Evolutionary conservation across 2,113 vertebrate genomes (phyloP).

Genomic region (Pyxicephalus adspersus): DNA sequence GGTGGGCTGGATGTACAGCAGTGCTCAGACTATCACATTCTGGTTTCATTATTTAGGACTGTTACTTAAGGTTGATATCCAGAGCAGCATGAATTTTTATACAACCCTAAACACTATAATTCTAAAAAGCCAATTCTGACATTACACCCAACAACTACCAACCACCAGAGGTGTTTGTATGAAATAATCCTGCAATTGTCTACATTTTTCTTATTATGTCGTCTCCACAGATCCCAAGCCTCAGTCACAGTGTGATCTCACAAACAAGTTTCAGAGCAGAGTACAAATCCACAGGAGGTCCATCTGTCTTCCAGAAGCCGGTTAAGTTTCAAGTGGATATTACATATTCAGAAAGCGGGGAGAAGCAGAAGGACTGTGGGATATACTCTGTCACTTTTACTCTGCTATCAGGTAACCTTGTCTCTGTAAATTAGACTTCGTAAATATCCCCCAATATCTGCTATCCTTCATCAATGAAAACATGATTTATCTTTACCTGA

Average conservation of each 20-base stretch:
- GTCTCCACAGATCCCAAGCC: conserved; percentile 88
- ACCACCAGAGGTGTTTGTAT: too few relatives aligned
- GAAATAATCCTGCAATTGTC: neutral
- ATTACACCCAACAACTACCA: too few relatives aligned
- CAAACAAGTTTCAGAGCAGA: conserved; percentile 98
- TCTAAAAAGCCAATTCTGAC: too few relatives aligned
- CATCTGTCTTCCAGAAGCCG: conserved; percentile 98
- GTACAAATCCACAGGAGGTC: conserved; percentile 95
- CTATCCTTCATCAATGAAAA: too few relatives aligned
- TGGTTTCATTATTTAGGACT: too few relatives aligned
- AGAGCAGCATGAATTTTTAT: too few relatives aligned
- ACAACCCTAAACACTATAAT: too few relatives aligned
- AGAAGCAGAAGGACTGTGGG: conserved; percentile 91
- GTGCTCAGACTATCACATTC: too few relatives aligned
- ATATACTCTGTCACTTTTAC: conserved; percentile 99
- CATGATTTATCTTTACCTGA: too few relatives aligned
- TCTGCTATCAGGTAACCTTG: conserved; percentile 89
- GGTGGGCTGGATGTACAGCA: too few relatives aligned
- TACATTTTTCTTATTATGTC: fast-evolving
- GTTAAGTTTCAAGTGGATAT: conserved; percentile 99
- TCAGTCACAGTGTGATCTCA: conserved; percentile 98
- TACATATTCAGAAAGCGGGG: conserved; percentile 95
- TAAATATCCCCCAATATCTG: too few relatives aligned
- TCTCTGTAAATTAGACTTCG: neutral
- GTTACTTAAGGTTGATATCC: too few relatives aligned